Conservation (phyloP, 2,113 vertebrate species). For the Gambusia holbrooki region DNA sequence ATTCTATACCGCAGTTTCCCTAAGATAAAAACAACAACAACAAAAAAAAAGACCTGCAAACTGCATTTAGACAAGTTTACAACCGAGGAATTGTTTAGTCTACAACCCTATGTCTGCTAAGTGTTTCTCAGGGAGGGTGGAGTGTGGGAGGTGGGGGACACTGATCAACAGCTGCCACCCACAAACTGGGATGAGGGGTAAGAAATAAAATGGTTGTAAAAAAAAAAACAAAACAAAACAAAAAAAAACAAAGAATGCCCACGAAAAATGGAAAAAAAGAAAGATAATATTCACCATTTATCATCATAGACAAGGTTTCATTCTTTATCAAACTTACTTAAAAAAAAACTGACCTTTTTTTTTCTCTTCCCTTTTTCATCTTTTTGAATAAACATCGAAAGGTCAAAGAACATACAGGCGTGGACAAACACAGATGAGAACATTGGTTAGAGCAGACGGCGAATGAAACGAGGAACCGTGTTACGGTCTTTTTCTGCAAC, state of each 20-base stretch:
- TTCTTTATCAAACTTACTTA: slow-evolving; percentile 49
- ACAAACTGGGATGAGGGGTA: slow-evolving; percentile 71
- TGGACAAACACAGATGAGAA: slow-evolving; percentile 32
- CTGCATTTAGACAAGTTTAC: slow-evolving; percentile 37
- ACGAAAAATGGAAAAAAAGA: slow-evolving; percentile 77
- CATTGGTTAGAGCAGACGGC: slow-evolving; percentile 42
- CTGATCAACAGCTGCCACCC: slow-evolving; percentile 80
- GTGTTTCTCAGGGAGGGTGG: slow-evolving; percentile 30
- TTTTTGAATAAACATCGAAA: slow-evolving; percentile 68
- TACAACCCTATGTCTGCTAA: slow-evolving; percentile 53
- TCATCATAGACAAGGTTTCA: slow-evolving; percentile 64
- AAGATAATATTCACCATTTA: slow-evolving; percentile 64
- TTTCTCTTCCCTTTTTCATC: slow-evolving; percentile 80
- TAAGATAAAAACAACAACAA: slow-evolving; percentile 50
- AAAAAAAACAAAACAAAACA: slow-evolving; percentile 76
- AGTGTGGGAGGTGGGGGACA: not conserved
- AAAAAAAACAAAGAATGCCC: slow-evolving; percentile 86
- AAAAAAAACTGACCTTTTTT: slow-evolving; percentile 46
- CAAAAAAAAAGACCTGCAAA: slow-evolving; percentile 32
- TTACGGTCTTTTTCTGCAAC: slow-evolving; percentile 71
- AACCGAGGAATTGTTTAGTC: slow-evolving; percentile 74
- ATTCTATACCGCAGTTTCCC: slow-evolving; percentile 68
- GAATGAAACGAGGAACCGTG: slow-evolving; percentile 55
- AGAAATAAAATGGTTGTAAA: slow-evolving; percentile 54
- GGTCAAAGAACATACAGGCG: slow-evolving; percentile 52